phyloP scores from a whole-genome alignment of 2,888 invertebrate species.

The Drosophila histrio region DNA sequence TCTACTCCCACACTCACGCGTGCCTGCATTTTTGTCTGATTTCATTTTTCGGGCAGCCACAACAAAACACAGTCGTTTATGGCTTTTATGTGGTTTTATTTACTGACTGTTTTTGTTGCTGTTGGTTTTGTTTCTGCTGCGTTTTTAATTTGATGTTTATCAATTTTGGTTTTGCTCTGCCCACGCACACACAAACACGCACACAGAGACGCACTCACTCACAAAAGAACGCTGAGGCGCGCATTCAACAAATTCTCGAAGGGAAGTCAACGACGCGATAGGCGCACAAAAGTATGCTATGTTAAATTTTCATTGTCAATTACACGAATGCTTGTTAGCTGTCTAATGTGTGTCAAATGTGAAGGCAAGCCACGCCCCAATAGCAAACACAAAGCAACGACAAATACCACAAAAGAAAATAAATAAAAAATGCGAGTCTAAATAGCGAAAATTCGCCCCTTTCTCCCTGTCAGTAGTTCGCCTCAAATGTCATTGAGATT shows the following conservation, averaged over 20 bases:
- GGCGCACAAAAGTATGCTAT: slow-evolving; percentile 36
- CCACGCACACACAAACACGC: background rate
- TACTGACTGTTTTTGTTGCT: slow-evolving; percentile 43
- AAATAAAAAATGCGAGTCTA: slow-evolving; percentile 10
- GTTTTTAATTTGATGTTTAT: slow-evolving; percentile 75
- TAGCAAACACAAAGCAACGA: background rate
- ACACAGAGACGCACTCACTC: background rate
- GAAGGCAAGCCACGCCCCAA: slow-evolving; percentile 22
- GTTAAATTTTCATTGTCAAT: slow-evolving; percentile 62
- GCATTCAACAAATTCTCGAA: slow-evolving; percentile 9
- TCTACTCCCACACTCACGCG: slow-evolving; percentile 1
- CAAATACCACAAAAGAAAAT: slow-evolving; percentile 20
- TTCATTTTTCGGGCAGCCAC: slow-evolving; percentile 46
- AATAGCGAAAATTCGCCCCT: slow-evolving; percentile 5
- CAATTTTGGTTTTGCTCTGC: slow-evolving; percentile 40
- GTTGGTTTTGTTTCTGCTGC: slow-evolving; percentile 33
- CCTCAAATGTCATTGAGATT: slow-evolving; percentile 78
- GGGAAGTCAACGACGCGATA: background rate
- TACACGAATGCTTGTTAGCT: slow-evolving; percentile 62
- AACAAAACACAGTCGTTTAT: slow-evolving; percentile 67
- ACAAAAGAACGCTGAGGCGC: background rate
- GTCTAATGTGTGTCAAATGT: slow-evolving; percentile 55
- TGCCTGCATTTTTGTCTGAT: slow-evolving; percentile 33
- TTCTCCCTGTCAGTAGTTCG: slow-evolving; percentile 56
- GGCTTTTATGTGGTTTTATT: slow-evolving; percentile 71